A percentile compares a stretch with the other conserved stretches of the same genome.
phyloP scores from a whole-genome alignment of 2,888 invertebrate genomes.

The Periphyllus acericola region DNA sequence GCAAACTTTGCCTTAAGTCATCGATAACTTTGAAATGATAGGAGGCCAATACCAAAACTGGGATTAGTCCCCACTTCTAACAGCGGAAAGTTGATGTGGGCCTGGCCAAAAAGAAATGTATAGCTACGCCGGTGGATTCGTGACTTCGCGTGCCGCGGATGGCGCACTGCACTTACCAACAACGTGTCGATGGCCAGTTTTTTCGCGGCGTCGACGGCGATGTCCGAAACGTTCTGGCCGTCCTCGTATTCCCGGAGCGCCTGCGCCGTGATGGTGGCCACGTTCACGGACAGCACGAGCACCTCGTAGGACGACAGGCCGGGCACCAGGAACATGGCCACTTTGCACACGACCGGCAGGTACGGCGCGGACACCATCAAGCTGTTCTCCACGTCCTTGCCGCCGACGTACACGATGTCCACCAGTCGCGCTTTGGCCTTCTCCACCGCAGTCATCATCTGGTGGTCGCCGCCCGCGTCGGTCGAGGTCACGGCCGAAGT shows the following conservation, averaged over 20 bases:
- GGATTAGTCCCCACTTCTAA: too few species aligned
- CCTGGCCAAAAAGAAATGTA: too few species aligned
- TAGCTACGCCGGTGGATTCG: too few species aligned
- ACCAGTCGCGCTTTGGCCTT: not conserved
- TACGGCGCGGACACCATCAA: not conserved
- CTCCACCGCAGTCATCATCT: not conserved
- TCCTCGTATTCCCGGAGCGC: not conserved
- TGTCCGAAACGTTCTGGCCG: not conserved
- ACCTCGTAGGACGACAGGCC: not conserved
- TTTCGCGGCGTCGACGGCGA: too few species aligned
- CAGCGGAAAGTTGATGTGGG: too few species aligned
- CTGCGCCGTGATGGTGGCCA: not conserved
- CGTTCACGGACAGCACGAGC: not conserved
- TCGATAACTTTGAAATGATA: too few species aligned
- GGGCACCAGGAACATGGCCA: not conserved
- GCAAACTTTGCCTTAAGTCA: too few species aligned
- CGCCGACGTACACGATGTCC: not conserved
- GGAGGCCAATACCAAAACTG: too few species aligned
- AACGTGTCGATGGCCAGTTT: not conserved
- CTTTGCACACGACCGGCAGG: slow-evolving; percentile 1
- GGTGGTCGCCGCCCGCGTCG: not conserved
- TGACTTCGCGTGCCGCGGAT: not conserved
- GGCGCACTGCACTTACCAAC: not conserved
- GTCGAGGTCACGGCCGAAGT: not conserved
- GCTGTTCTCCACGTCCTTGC: not conserved